Evolutionary conservation across 2,113 vertebrate genomes (phyloP).

Genomic region (Eupsittula cactorum): DNA sequence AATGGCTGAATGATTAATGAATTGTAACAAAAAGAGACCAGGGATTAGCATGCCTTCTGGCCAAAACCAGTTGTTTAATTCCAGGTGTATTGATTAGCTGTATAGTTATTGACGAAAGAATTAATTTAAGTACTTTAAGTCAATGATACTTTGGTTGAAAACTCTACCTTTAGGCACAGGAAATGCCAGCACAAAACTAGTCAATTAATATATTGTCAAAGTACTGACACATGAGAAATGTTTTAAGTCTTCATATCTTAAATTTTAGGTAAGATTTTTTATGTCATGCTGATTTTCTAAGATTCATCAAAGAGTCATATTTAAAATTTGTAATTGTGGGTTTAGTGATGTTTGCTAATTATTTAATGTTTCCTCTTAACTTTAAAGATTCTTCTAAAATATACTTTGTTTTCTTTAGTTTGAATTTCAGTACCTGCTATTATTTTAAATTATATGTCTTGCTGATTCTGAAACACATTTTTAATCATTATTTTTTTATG

Average conservation of each 20-base stretch:
- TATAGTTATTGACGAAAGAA: conserved; percentile 83
- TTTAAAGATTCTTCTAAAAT: conserved; percentile 61
- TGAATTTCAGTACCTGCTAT: conserved; percentile 56
- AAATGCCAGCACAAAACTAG: conserved; percentile 56
- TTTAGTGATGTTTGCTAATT: conserved; percentile 62
- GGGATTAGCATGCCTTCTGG: conserved; percentile 75
- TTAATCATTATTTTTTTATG: conserved; percentile 75
- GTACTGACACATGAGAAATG: not conserved
- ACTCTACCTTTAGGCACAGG: conserved; percentile 63
- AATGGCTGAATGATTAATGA: conserved; percentile 69
- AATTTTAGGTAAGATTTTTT: not conserved
- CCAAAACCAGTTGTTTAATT: conserved; percentile 77
- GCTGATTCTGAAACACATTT: conserved; percentile 67
- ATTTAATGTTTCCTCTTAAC: conserved; percentile 60
- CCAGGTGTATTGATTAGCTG: conserved; percentile 84
- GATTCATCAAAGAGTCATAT: not conserved
- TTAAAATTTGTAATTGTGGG: conserved; percentile 58
- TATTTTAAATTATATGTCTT: conserved; percentile 72
- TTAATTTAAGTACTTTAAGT: conserved; percentile 84
- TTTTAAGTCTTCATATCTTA: conserved; percentile 20
- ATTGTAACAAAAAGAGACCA: conserved; percentile 63
- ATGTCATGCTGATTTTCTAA: not conserved
- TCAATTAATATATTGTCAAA: conserved; percentile 63
- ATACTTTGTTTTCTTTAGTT: conserved; percentile 67
- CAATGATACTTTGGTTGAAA: conserved; percentile 75